Conservation (phyloP, 30 jellyfish, hydroid and myxozoan genomes). For the Hydra vulgaris region DNA sequence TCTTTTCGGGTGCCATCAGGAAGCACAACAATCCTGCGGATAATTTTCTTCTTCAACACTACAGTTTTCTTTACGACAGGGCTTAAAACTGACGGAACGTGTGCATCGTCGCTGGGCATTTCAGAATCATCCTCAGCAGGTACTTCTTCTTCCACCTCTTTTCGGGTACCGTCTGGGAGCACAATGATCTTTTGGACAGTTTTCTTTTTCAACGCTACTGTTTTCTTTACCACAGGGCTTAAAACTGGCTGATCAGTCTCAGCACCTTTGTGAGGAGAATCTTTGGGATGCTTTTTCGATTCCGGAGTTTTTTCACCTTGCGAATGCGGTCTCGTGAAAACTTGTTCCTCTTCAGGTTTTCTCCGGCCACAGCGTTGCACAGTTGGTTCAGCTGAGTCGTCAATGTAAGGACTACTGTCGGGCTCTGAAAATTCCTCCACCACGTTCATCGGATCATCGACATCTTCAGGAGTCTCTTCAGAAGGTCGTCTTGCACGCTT, state of each 20-base stretch:
- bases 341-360: neutral
- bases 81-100: neutral
- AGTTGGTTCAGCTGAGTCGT: neutral
- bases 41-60: slow-evolving; percentile 31
- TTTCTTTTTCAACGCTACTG: slow-evolving; percentile 36
- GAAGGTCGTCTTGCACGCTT: slow-evolving; percentile 8
- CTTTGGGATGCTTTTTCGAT: neutral
- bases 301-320: neutral
- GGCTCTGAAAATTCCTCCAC: slow-evolving; percentile 31
- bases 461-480: slow-evolving; percentile 42
- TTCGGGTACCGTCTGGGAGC: slow-evolving; percentile 46
- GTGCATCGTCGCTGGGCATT: slow-evolving; percentile 9
- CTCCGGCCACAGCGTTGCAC: neutral
- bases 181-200: slow-evolving; percentile 29
- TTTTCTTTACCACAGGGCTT: slow-evolving; percentile 16
- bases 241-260: neutral
- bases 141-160: slow-evolving; percentile 29
- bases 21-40: slow-evolving; percentile 28
- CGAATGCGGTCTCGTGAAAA: neutral
- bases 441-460: too few species aligned
- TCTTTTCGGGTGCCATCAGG: slow-evolving; percentile 49
- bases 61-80: slow-evolving; percentile 27
- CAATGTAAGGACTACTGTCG: neutral
- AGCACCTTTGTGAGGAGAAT: neutral
- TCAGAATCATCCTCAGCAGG: slow-evolving; percentile 13